Conservation (phyloP, 2,113 vertebrate genomes). For the Elanus axillaris region DNA sequence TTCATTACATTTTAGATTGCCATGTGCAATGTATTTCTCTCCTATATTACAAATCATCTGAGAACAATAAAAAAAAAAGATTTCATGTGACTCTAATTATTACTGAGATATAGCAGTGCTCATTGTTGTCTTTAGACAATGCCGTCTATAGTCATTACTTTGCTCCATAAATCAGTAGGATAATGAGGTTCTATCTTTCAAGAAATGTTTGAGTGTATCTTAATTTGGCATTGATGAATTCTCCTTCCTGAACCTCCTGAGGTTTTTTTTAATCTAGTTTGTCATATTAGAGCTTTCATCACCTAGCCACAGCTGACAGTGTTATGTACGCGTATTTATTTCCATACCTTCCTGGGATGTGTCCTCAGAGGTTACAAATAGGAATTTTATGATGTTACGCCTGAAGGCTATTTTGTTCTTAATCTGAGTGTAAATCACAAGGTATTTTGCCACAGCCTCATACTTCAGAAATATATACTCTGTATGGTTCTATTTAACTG, state of each 20-base stretch:
- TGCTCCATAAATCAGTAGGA: constrained; percentile 24
- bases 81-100: constrained; percentile 51
- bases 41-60: background rate
- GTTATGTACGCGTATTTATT: background rate
- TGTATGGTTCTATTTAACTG: background rate
- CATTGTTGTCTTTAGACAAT: constrained; percentile 48
- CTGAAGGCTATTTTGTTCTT: background rate
- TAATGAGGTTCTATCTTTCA: constrained; percentile 41
- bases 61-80: background rate
- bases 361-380: background rate
- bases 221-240: constrained; percentile 47
- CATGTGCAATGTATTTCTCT: background rate
- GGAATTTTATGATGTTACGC: background rate
- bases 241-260: background rate
- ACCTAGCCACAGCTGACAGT: background rate
- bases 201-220: constrained; percentile 1
- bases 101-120: background rate
- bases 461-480: background rate
- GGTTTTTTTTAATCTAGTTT: constrained; percentile 16
- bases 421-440: background rate
- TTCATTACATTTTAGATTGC: background rate
- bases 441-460: background rate
- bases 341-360: background rate
- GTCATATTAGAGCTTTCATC: constrained; percentile 20
- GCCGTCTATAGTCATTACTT: constrained; percentile 41